Evolutionary conservation across 2,888 invertebrate species (phyloP).

Genomic region (Galerucella nymphaeae): DNA sequence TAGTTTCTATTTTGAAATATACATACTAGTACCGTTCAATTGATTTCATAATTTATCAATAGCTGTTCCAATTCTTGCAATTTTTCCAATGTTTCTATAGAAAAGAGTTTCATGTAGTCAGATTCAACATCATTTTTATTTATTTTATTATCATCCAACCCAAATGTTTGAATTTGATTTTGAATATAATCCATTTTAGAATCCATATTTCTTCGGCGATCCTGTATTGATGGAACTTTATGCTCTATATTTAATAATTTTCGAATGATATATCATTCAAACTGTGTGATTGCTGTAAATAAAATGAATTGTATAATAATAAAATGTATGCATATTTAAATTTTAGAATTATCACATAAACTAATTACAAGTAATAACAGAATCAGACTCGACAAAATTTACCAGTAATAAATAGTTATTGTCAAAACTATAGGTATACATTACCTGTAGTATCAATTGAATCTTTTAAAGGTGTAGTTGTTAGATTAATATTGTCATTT

Average conservation of each 20-base stretch:
- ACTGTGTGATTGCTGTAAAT: too few relatives aligned
- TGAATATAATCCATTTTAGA: background rate
- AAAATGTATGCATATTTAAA: background rate
- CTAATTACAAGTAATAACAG: background rate
- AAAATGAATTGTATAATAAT: too few relatives aligned
- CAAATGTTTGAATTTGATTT: background rate
- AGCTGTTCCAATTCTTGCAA: background rate
- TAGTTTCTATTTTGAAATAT: too few relatives aligned
- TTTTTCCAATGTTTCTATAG: background rate
- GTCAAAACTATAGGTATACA: background rate
- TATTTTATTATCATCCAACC: background rate
- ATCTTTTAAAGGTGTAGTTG: background rate
- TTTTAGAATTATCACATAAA: background rate
- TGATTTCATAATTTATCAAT: too few relatives aligned
- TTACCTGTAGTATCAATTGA: background rate
- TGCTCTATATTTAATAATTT: too few relatives aligned
- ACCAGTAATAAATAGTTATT: background rate
- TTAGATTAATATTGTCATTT: background rate
- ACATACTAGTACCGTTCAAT: too few relatives aligned
- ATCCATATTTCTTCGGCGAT: background rate
- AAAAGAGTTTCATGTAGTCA: background rate
- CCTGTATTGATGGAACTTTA: background rate
- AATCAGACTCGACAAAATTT: background rate
- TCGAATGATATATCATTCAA: too few relatives aligned
- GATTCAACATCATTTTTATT: background rate